Conservation (phyloP, 2,113 vertebrate species). For the Corydoras sp. region DNA sequence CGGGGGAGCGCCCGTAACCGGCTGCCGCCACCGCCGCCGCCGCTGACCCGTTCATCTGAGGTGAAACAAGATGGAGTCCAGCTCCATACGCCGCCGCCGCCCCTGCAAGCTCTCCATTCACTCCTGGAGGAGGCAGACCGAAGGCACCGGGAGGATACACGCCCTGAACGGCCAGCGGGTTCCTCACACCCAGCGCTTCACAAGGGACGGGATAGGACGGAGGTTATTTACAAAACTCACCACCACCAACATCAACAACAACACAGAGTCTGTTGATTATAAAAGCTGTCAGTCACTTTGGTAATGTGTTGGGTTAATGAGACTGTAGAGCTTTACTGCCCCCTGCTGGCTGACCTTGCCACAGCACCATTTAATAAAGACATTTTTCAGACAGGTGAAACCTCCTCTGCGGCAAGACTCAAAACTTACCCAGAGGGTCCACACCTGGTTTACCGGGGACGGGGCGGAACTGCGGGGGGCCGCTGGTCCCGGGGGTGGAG, state of each 20-base stretch:
- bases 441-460: slow-evolving; percentile 66
- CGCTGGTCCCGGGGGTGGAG: slow-evolving; percentile 66
- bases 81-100: slow-evolving; percentile 73
- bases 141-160: slow-evolving; percentile 79
- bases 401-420: background rate
- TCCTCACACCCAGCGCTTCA: slow-evolving; percentile 78
- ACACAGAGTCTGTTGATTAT: too few species aligned
- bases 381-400: background rate
- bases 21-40: slow-evolving; percentile 78
- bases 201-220: background rate
- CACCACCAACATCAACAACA: too few species aligned
- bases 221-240: too few species aligned
- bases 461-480: slow-evolving; percentile 72
- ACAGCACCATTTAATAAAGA: slow-evolving; percentile 32
- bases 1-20: slow-evolving; percentile 78
- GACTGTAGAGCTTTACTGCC: slow-evolving; percentile 11
- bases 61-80: slow-evolving; percentile 85
- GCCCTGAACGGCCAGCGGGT: slow-evolving; percentile 75
- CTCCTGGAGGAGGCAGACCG: slow-evolving; percentile 72
- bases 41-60: slow-evolving; percentile 85
- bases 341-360: slow-evolving; percentile 52
- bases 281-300: too few species aligned
- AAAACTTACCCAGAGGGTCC: slow-evolving; percentile 73
- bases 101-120: slow-evolving; percentile 78
- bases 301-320: too few species aligned